Evolutionary conservation across 2,113 vertebrate genomes (phyloP).

Genomic region (Anser cygnoides): DNA sequence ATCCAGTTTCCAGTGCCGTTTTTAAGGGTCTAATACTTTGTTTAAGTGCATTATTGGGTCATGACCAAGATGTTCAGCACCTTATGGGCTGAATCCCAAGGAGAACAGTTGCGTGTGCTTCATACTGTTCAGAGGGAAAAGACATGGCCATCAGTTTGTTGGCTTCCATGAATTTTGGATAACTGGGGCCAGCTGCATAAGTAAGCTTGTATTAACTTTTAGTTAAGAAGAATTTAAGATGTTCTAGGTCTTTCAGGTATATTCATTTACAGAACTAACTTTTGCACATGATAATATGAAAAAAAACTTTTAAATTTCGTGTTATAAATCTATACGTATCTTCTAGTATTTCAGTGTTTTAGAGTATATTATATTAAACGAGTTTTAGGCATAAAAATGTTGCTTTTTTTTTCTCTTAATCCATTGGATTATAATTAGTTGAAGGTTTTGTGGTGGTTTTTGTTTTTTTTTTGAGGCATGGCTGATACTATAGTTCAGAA

Average conservation of each 20-base stretch:
- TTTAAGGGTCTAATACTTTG: conserved; percentile 33
- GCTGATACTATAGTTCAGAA: not conserved
- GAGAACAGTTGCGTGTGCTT: conserved; percentile 1
- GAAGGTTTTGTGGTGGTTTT: not conserved
- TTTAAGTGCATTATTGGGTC: conserved; percentile 37
- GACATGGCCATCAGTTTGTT: not conserved
- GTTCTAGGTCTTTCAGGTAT: not conserved
- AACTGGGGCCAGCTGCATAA: not conserved
- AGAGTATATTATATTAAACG: not conserved
- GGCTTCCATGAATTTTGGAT: not conserved
- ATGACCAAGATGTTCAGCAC: not conserved
- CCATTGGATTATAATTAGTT: not conserved
- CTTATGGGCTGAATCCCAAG: not conserved
- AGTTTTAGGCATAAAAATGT: not conserved
- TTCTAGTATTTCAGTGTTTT: not conserved
- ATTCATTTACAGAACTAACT: not conserved
- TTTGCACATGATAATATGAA: not conserved
- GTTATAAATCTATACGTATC: not conserved
- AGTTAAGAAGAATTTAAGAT: not conserved
- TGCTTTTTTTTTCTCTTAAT: not conserved
- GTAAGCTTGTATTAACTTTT: not conserved
- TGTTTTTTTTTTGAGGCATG: not conserved
- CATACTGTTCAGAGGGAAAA: not conserved
- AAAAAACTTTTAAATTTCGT: not conserved
- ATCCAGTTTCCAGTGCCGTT: not conserved